Evolutionary conservation across 2,888 invertebrate genomes (phyloP), one percentile per base, ranked within the genome.

Genomic region (Pammene fasciana): DNA sequence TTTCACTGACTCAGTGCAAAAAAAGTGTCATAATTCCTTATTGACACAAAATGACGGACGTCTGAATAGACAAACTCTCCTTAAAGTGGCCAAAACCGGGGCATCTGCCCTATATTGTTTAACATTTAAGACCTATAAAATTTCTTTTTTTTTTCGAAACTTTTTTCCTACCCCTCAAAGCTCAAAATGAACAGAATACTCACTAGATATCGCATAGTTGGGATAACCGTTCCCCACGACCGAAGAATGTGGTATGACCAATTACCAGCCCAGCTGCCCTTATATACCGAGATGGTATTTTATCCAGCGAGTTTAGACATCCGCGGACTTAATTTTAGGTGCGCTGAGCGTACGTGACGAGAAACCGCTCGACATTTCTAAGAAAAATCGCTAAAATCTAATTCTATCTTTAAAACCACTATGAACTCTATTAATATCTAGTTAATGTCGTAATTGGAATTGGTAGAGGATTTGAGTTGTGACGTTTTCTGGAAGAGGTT

Each of bases 181-280:
- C 41, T 16, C 48, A 65, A 36, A 65, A 26, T 26, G 2, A 26
- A 26, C 26, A 26, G 26, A 26, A 46, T 54, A 89, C 90, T 91
- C 72, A 91, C 91, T 72, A 90, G 77, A 73, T 79, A 79, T 75
- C 83, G 84, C 91, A 91, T 91, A 86, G 79, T 82, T 56, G 62
- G 65, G 75, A 72, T 72, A 72, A 76, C 85, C 76, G 85, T 77
- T 72, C 75, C 77, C 75, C 76, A 72, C 76, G 83, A 71, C 76
- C 78, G 76, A 80, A 79, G 84, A 82, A 84, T 85, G 84, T 78
- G 73, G 82, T 87, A 74, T 89, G 86, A 73, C 77, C 81, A 81
- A 83, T 82, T 78, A 80, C 65, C 65, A 71, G 76, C 74, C 67
- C 36, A 52, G 72, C 76, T 74, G 82, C 81, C 84, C 87, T 90